Conservation (phyloP, 2,113 vertebrate species). For the Hylia prasina region DNA sequence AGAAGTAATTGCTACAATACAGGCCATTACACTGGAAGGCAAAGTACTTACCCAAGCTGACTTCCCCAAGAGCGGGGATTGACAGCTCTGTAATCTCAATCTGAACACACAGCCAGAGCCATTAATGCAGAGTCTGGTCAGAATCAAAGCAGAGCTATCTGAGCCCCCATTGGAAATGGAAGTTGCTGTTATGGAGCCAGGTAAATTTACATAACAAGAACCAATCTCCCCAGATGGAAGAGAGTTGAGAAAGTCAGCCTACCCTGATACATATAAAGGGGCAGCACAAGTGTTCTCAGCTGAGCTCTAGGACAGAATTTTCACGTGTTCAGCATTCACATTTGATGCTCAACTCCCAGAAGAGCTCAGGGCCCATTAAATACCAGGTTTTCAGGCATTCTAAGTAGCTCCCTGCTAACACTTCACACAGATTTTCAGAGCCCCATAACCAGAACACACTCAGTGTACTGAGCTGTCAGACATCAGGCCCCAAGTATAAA, state of each 20-base stretch:
- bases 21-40: not conserved
- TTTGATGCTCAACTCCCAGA: not conserved
- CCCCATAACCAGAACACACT: not conserved
- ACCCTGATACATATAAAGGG: not conserved
- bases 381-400: not conserved
- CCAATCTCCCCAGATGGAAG: not conserved
- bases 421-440: not conserved
- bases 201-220: not conserved
- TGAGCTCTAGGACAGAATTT: not conserved
- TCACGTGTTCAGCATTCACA: not conserved
- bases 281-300: not conserved
- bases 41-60: not conserved
- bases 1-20: not conserved
- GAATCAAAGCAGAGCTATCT: not conserved
- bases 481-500: accelerated
- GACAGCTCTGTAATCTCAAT: not conserved
- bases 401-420: not conserved
- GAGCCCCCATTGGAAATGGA: not conserved
- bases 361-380: not conserved
- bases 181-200: not conserved
- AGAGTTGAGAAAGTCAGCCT: not conserved
- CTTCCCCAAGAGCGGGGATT: not conserved
- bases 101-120: not conserved
- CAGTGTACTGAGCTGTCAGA: not conserved
- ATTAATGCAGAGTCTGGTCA: not conserved